Base-by-base conservation (phyloP, 2,113 vertebrate genomes). In the Lota lota region DNA sequence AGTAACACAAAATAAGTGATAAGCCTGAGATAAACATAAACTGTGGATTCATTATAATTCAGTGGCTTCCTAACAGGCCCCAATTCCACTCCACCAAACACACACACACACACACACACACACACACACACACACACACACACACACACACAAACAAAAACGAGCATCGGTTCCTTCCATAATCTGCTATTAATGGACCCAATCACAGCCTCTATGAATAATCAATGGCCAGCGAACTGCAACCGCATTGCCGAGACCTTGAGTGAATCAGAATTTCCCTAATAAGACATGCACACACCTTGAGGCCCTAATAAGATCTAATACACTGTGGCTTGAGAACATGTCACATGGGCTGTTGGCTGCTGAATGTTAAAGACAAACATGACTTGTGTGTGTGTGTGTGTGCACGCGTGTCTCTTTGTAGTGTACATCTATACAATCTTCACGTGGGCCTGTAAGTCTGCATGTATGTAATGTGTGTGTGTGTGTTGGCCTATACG, bases 121-220 rank as follows among this genome's bases (percentile, higher is more conserved):
- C 18, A 15, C 53, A 67, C 54, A 68, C 50, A 72, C 54, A 58
- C 73, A 65, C 51, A 57, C 67, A 57, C 74, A 67, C 72, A 76
- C 56, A 33, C 60, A 73, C 63, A 70, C 63, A 72, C 61, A 75
- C 68, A 74, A 65, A 15, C 61, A 72, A 76, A 79, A 88, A 85
- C 83, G 83, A 85, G 83, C 83, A 88, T 84, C 58, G 75, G 88
- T 88, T 87, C 89, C 86, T 89, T 85, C 86, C 81, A 83, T 92
- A 90, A 91, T 91, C 86, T 90, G 77, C 72, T 88, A 91, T 90
- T 91, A 91, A 92, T 91, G 89, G 88, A 88, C 85, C 88, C 87
- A 90, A 89, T 92, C 88, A 86, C 88, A 90, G 88, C 79, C 81
- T 88, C 86, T 90, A 91, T 91, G 90, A 91, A 91, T 92, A 91